Base-by-base conservation (phyloP, 92 coral and sea anemone species). In the Blastomussa wellsi region DNA sequence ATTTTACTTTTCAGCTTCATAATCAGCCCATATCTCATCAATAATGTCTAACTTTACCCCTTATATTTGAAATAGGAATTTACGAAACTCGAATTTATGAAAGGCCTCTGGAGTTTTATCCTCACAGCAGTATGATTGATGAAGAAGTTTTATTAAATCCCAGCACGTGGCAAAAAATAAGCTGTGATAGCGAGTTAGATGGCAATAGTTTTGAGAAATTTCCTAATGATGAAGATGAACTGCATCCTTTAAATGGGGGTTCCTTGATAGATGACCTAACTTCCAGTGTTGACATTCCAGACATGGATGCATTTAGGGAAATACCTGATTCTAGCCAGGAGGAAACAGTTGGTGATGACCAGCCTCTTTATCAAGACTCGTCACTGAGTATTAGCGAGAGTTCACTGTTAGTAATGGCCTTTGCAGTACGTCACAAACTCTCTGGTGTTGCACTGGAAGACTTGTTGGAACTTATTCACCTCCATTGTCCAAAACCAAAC, bases 361-460 rank as follows among this genome's bases (percentile, higher is more conserved):
- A 44, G 35, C 53, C 77, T 73, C 77, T 73, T 47, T 84, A 66
- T 70, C 44, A 55, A 42, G 72, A 48, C 44, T 76, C 88, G 16
- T 36, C 28, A 38, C 36, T 85, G 10, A 76, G 42, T 68, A 26
- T 76, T n/a, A 66, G 75, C 29, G 88, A 85, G 79, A 77, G 84
- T 42, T 41, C 65, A 17, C 76, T 85, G 42, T 66, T 85, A 53
- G 36, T 85, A 53, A 85, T 85, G 88, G 88, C 88, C 37, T 85
- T 85, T 67, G 76, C 84, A 19, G 57, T 68, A 51, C 88, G 88
- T 72, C 88, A 85, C 53, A 85, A 85, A 39, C 79, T 85, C 48
- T 85, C 88, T 39, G 89, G 89, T 62, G 85, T 85, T 32, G 85
- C 89, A 78, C 44, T 71, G 55, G 77, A 62, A 20, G 89, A 85